These are phyloP conservation scores for Cyphotilapia sp. DNA, from an alignment of 2,113 vertebrate species.

Conservation along the genomic window DNA sequence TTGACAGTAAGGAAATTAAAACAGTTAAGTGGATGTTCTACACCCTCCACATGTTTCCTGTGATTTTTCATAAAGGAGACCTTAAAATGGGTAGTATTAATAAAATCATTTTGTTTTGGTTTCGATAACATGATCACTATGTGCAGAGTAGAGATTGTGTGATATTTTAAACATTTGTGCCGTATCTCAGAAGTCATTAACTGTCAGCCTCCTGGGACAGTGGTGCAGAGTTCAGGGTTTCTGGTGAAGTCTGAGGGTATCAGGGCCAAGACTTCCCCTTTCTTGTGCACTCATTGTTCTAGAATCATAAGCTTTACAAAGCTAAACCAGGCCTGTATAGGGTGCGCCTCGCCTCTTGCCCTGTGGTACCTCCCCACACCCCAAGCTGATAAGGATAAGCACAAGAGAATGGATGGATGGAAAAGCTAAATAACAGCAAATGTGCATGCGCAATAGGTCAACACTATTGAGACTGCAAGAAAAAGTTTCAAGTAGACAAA, in stretches of 20 bases:
- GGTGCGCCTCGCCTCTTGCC: too few relatives aligned
- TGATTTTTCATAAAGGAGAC: background rate
- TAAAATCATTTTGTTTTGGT: background rate
- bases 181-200: background rate
- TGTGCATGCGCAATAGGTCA: background rate
- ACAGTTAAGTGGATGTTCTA: background rate
- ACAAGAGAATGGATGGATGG: background rate
- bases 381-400: too few relatives aligned
- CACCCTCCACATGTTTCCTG: background rate
- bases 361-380: too few relatives aligned
- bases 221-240: rapidly evolving
- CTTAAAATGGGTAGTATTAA: background rate
- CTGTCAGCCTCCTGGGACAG: background rate
- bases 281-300: background rate
- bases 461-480: background rate
- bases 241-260: background rate
- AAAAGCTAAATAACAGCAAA: background rate
- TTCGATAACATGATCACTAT: background rate
- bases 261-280: background rate
- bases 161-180: background rate
- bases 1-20: background rate
- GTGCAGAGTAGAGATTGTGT: background rate
- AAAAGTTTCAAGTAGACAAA: background rate
- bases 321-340: background rate
- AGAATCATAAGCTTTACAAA: background rate